A percentile compares a stretch with the other conserved stretches of the same genome.
Conservation (phyloP, 2,113 vertebrate genomes). For the Campylorhamphus procurvoides region DNA sequence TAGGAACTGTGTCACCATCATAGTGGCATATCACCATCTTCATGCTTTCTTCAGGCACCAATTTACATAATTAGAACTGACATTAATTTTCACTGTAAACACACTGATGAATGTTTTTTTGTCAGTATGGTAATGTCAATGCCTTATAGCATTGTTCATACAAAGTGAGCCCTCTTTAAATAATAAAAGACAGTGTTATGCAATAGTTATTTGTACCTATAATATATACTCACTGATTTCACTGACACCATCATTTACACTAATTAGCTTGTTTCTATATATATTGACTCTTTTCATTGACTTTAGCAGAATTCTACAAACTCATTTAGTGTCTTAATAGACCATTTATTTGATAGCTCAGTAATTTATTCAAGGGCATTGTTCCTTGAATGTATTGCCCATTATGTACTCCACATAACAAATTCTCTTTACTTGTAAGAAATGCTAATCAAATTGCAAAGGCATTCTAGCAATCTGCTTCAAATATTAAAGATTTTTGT, state of each 20-base stretch:
- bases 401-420: background rate
- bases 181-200: background rate
- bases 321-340: constrained; percentile 8
- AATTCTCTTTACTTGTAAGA: background rate
- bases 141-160: background rate
- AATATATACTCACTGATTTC: background rate
- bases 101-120: background rate
- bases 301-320: constrained; percentile 11
- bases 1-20: background rate
- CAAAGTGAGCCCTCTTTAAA: background rate
- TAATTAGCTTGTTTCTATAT: constrained; percentile 8
- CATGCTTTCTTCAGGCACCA: background rate
- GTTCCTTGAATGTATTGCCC: constrained; percentile 6
- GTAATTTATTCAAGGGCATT: constrained; percentile 44
- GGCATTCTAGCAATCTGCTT: background rate
- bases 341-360: constrained; percentile 1
- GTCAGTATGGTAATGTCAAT: background rate
- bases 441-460: constrained; percentile 23
- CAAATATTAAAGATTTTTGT: constrained; percentile 45
- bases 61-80: background rate
- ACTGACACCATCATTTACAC: background rate
- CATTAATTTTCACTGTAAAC: background rate
- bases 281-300: background rate
- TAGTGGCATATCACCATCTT: background rate
- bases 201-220: background rate